Base-by-base conservation (phyloP, 1,140 invertebrate genomes). In the Trigoniulus corallinus region DNA sequence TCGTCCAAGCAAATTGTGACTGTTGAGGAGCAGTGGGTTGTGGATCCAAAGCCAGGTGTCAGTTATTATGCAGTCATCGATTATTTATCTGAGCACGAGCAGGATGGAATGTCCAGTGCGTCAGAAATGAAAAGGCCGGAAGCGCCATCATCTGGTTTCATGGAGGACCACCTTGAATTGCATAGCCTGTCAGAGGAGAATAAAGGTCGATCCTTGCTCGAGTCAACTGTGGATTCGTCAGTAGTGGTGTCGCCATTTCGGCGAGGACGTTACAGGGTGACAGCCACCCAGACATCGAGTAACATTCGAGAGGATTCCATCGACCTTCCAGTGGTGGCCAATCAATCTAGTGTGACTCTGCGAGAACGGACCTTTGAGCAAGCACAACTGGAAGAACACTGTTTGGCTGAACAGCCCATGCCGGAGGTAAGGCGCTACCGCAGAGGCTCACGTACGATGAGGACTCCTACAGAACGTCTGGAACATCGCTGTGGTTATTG, bases 121-220 rank as follows among this genome's bases (percentile, higher is more conserved):
- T 37, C 47, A 23, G 50, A 51, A n/a, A 2, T 51, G 15, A 3
- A 18, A 2, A 15, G 25, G 7, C 42, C 41, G 2, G 42, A 46
- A 47, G 42, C 27, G 18, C 42, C 42, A 15, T 27, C 7, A 23
- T 26, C 50, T 4, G 50, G 27, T 18, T 51, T 51, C 24, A 51
- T 51, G 50, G 50, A 51, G 40, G 50, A 51, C 40, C 43, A 51
- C 26, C 25, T 51, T n/a, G 50, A 51, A 45, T 22, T 51, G 15
- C 50, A 51, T 22, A 43, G n/a, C 29, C 7, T 3, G 3, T 22
- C 2, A 12, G 48, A 50, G 2, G 23, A 27, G 3, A 15, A 7
- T 46, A 3, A 21, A 21, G 26, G 24, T 29, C 4, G 24, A 7
- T 46, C 41, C 4, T 18, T 51, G 18, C 25, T 51, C 4, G 41